Percentiles rank a stretch among this genome's conserved stretches.
Evolutionary conservation across 2,888 invertebrate genomes (phyloP).

Genomic region (Brenthis daphne): DNA sequence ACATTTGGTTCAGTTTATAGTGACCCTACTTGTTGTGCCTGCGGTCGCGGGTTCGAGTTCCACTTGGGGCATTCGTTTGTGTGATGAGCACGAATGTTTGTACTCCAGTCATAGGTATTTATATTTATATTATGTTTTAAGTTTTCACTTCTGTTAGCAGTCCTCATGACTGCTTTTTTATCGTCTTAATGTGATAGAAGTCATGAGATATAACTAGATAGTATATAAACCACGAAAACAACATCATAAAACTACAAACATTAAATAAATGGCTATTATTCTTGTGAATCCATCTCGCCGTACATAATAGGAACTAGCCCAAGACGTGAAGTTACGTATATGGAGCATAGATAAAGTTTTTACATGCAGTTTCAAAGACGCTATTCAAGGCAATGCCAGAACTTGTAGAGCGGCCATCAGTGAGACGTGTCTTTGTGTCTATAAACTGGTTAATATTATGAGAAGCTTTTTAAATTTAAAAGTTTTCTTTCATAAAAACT

Average conservation of each 20-base stretch:
- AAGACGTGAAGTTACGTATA: slow-evolving; percentile 16
- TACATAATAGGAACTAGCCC: slow-evolving; percentile 18
- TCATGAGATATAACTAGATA: neutral
- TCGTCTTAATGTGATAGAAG: too few species aligned
- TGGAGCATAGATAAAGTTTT: slow-evolving; percentile 23
- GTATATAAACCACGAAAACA: slow-evolving; percentile 8
- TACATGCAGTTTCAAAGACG: slow-evolving; percentile 19
- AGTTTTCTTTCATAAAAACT: neutral
- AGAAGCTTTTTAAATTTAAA: slow-evolving; percentile 10
- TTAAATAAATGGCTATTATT: slow-evolving; percentile 7
- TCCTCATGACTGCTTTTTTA: too few species aligned
- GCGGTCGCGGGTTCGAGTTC: too few species aligned
- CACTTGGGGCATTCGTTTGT: too few species aligned
- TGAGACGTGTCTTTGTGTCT: slow-evolving; percentile 15
- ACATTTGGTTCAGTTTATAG: too few species aligned
- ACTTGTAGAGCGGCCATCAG: slow-evolving; percentile 8
- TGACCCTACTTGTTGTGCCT: too few species aligned
- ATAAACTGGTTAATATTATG: slow-evolving; percentile 11
- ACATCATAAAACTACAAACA: slow-evolving; percentile 12
- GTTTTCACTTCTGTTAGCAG: too few species aligned
- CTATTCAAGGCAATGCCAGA: slow-evolving; percentile 26
- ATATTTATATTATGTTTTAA: too few species aligned
- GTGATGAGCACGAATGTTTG: too few species aligned
- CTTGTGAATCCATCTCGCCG: slow-evolving; percentile 8
- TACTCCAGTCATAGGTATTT: too few species aligned